Evolutionary conservation across 2,888 invertebrate genomes (phyloP).

Genomic region (Eristalis arbustorum): DNA sequence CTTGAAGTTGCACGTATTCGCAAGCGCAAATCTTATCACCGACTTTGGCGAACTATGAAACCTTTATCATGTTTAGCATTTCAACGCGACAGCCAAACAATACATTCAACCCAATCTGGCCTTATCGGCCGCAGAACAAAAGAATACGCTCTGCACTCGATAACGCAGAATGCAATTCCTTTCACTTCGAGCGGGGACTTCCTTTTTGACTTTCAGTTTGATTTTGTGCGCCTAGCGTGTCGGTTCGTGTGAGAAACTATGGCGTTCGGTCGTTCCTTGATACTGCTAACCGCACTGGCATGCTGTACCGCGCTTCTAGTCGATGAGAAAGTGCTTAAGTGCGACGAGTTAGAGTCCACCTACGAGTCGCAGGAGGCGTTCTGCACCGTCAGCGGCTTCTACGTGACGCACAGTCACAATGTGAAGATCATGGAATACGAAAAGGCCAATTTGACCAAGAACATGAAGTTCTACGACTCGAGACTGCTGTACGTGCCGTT

Average conservation of each 20-base stretch:
- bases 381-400: slow-evolving; percentile 78
- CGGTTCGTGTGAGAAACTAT: slow-evolving; percentile 40
- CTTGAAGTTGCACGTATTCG: slow-evolving; percentile 18
- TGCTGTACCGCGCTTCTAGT: slow-evolving; percentile 54
- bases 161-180: slow-evolving; percentile 8
- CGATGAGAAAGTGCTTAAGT: slow-evolving; percentile 77
- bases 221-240: slow-evolving; percentile 10
- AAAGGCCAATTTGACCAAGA: slow-evolving; percentile 76
- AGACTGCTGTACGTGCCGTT: slow-evolving; percentile 77
- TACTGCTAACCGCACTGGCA: slow-evolving; percentile 16
- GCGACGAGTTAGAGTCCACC: slow-evolving; percentile 79
- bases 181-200: not conserved
- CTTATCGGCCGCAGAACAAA: slow-evolving; percentile 41
- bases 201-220: slow-evolving; percentile 37
- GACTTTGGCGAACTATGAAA: not conserved
- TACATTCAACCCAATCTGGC: slow-evolving; percentile 4
- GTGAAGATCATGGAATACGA: slow-evolving; percentile 76
- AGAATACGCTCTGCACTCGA: slow-evolving; percentile 24
- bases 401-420: slow-evolving; percentile 78
- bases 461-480: slow-evolving; percentile 80
- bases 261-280: slow-evolving; percentile 15
- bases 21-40: not conserved
- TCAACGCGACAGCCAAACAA: slow-evolving; percentile 6
- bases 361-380: slow-evolving; percentile 76
- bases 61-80: slow-evolving; percentile 21